Evolutionary conservation across 1,140 invertebrate genomes (phyloP).

Genomic region (Xylocopa sonorina): DNA sequence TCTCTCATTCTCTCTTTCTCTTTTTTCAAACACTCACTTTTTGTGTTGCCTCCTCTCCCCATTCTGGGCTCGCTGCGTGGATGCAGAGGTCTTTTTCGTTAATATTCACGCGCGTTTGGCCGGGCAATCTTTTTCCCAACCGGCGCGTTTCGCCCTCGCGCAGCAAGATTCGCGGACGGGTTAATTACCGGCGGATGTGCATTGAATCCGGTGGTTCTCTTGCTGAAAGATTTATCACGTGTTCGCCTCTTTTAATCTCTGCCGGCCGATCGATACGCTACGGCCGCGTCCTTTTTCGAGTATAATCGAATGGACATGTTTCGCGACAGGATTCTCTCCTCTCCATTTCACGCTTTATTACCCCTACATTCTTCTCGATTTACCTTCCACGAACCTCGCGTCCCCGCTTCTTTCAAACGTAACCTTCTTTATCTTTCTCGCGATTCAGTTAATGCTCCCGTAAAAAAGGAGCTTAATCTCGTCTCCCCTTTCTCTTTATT

Average conservation of each 20-base stretch:
- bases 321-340: not conserved
- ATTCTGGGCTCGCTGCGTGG: no score
- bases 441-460: no score
- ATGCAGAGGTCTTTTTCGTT: not conserved
- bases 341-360: not conserved
- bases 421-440: no score
- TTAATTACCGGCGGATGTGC: constrained; percentile 37
- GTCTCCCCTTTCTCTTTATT: no score
- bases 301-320: not conserved
- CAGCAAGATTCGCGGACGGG: not conserved
- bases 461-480: no score
- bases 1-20: not conserved
- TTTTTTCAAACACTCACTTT: not conserved
- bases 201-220: constrained; percentile 1
- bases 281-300: not conserved
- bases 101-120: constrained; percentile 34
- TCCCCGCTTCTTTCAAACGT: no score
- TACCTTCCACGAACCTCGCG: no score
- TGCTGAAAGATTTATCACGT: constrained; percentile 26
- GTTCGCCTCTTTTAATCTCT: not conserved
- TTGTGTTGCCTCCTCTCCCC: not conserved
- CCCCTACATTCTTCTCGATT: no score
- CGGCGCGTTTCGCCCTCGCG: not conserved
- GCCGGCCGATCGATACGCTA: not conserved
- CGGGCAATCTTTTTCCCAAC: not conserved